Evolutionary conservation across 1,140 invertebrate genomes (phyloP), one percentile per base, ranked within the genome.

Genomic region (Dendrolimus kikuchii): DNA sequence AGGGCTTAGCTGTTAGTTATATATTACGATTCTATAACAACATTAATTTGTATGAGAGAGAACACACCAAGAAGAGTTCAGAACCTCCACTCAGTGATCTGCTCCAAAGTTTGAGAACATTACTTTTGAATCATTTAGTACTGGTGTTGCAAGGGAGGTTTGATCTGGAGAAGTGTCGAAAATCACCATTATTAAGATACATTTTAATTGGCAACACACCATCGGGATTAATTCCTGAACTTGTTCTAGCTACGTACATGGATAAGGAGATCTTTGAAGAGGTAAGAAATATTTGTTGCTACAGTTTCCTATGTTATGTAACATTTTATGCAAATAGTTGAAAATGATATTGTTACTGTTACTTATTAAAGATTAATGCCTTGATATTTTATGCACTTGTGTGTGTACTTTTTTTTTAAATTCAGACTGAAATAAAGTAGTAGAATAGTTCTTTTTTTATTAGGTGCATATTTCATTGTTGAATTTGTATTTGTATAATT

Each of bases 41-140:
- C 62, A 90, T 93, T 6, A 89, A 89, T 43, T 62, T 90, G 2
- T 92, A 94, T 67, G 92, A 93, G 72, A 88, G 90, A 62, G 92
- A 92, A 75, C 88, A 93, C 74, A 92, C 94, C 23, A 96, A 95
- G 88, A 89, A 87, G 62, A 89, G 88, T 61, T 90, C 89, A 37
- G 81, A 89, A 55, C 88, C 89, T 37, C 89, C 89, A 5, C 62
- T 89, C 53, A 85, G 84, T 67, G 88, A 89, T 66, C 51, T 82
- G 5, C 62, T 86, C 51, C 80, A 75, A 62, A 80, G 62, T 61
- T 66, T 88, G 55, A 79, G 83, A 53, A 78, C 76, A 60, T 68
- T 80, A 57, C 62, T 88, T 8, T 81, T 88, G 51, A 77, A 82
- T 63, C 68, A 88, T 64, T 68, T 88, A 60, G 74, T 85, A 62